Conservation (phyloP, 2,113 vertebrate genomes). For the Jacana jacana region DNA sequence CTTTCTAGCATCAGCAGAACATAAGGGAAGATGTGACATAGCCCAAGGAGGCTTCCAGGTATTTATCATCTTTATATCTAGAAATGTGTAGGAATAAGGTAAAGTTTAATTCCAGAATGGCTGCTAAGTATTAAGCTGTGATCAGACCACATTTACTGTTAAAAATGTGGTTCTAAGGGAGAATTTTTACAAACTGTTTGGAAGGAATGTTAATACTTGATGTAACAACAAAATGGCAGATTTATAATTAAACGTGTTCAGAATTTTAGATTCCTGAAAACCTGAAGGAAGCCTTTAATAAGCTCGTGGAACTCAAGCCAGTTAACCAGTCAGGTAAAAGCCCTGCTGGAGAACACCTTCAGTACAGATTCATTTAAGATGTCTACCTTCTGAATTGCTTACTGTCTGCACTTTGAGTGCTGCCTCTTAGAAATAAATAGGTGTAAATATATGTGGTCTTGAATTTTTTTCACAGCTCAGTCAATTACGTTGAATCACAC, state of each 20-base stretch:
- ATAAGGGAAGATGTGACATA: not conserved
- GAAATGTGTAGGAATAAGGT: not conserved
- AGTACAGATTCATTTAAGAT: not conserved
- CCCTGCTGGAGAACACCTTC: not conserved
- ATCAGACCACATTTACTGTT: not conserved
- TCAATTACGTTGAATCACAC: fast-evolving
- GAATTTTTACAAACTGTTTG: not conserved
- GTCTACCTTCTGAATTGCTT: not conserved
- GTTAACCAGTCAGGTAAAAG: not conserved
- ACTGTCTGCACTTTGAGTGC: too few species aligned
- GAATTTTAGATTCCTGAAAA: not conserved
- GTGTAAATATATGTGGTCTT: not conserved
- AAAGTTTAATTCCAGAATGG: not conserved
- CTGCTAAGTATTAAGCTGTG: not conserved
- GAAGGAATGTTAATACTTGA: not conserved
- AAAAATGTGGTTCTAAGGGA: not conserved
- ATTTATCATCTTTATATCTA: not conserved
- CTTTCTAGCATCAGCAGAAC: not conserved
- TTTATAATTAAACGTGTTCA: not conserved
- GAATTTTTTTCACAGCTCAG: not conserved
- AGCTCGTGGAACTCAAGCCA: not conserved
- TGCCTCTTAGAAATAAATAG: not conserved
- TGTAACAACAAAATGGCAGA: too few species aligned
- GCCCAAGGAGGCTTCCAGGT: not conserved
- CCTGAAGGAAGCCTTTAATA: not conserved